phyloP scores from a whole-genome alignment of 2,113 vertebrate species.

The Takifugu flavidus region DNA sequence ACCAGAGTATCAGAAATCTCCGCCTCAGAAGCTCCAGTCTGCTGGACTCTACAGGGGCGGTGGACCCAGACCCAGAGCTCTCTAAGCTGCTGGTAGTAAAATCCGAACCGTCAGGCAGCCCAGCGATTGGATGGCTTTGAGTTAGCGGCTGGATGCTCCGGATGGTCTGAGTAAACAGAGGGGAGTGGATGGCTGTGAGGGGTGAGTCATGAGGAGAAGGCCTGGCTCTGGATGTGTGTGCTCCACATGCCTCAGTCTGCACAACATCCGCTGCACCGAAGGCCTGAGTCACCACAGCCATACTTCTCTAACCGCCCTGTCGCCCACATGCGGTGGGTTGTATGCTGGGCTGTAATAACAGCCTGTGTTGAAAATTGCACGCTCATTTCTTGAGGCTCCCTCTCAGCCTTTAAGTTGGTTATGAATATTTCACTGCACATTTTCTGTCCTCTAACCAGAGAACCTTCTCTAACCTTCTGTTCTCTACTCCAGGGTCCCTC shows the following conservation, averaged over 20 bases:
- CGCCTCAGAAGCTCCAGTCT: slow-evolving; percentile 33
- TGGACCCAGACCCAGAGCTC: slow-evolving; percentile 39
- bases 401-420: too few species aligned
- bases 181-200: slow-evolving; percentile 49
- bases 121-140: slow-evolving; percentile 38
- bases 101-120: slow-evolving; percentile 56
- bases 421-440: too few species aligned
- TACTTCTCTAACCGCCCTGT: slow-evolving; percentile 68
- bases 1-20: too few species aligned
- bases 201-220: slow-evolving; percentile 72
- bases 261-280: slow-evolving; percentile 63
- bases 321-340: slow-evolving; percentile 67
- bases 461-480: too few species aligned
- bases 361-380: slow-evolving; percentile 39
- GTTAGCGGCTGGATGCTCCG: slow-evolving; percentile 31
- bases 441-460: too few species aligned
- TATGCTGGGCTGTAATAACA: slow-evolving; percentile 60
- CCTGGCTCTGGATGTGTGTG: slow-evolving; percentile 12
- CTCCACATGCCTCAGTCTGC: slow-evolving; percentile 55
- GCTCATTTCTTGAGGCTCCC: neutral
- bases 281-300: slow-evolving; percentile 60
- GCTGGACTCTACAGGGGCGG: slow-evolving; percentile 39
- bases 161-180: slow-evolving; percentile 54
- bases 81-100: slow-evolving; percentile 55
- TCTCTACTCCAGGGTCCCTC: too few species aligned